Evolutionary conservation across 1,140 invertebrate species (phyloP).

Genomic region (Lepidotrigona ventralis): DNA sequence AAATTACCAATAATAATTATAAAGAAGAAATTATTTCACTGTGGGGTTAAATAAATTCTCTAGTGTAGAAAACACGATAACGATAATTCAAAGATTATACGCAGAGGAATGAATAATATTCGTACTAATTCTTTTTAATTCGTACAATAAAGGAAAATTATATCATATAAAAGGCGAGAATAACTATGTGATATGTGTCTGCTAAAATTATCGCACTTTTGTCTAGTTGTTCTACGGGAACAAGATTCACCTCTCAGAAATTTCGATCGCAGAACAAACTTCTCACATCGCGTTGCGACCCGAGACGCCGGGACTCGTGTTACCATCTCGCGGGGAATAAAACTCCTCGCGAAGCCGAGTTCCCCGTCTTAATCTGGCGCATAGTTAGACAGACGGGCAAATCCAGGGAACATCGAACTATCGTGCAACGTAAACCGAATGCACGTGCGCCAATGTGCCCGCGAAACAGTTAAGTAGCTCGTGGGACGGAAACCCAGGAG

Average conservation of each 20-base stretch:
- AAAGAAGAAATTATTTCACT: too few species aligned
- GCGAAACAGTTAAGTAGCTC: conserved; percentile 10
- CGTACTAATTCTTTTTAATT: too few species aligned
- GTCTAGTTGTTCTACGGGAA: too few species aligned
- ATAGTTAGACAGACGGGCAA: neutral
- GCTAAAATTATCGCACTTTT: too few species aligned
- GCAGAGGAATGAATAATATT: too few species aligned
- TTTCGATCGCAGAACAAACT: neutral
- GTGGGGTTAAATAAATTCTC: too few species aligned
- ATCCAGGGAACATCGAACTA: neutral
- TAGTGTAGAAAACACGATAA: too few species aligned
- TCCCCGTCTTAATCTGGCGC: neutral
- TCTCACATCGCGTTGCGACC: neutral
- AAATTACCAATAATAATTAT: too few species aligned
- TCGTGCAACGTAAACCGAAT: neutral
- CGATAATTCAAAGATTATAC: too few species aligned
- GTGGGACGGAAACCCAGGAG: neutral
- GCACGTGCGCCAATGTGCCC: neutral
- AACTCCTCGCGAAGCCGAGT: neutral
- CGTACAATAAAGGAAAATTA: too few species aligned
- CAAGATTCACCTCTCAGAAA: neutral
- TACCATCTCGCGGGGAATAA: neutral
- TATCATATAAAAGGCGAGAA: too few species aligned
- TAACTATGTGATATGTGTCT: too few species aligned
- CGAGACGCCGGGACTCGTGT: neutral